Conservation (phyloP, 2,888 invertebrate species). For the Amphipoea oculea region DNA sequence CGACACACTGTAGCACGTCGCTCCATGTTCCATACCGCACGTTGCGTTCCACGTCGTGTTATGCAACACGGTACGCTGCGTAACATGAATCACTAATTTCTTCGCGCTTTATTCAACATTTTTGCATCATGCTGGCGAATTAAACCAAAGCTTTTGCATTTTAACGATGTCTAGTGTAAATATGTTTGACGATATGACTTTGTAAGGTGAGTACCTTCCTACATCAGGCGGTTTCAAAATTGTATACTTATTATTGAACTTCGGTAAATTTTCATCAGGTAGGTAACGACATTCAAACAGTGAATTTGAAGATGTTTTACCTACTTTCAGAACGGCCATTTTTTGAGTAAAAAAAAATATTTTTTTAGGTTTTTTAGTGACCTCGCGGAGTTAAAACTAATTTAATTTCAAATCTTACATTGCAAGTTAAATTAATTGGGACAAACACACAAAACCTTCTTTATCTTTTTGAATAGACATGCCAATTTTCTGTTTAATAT, state of each 20-base stretch:
- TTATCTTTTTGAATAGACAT: background rate
- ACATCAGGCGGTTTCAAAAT: background rate
- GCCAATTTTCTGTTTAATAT: background rate
- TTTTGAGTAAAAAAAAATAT: background rate
- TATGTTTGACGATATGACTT: constrained; percentile 14
- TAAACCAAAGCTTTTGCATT: constrained; percentile 40
- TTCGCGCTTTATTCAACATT: constrained; percentile 45
- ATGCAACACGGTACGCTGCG: constrained; percentile 25
- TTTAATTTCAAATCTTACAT: background rate
- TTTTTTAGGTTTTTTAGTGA: background rate
- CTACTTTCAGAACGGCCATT: background rate
- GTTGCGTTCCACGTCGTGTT: constrained; percentile 28
- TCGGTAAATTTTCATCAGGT: background rate
- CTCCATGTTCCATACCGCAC: constrained; percentile 41
- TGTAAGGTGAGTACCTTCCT: constrained; percentile 29
- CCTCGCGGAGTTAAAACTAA: background rate
- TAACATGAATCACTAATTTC: constrained; percentile 34
- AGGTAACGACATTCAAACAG: background rate
- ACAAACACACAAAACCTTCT: background rate
- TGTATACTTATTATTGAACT: background rate
- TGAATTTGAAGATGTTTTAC: background rate
- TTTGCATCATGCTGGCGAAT: constrained; percentile 47
- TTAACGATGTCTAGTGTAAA: constrained; percentile 25
- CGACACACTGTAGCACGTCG: constrained; percentile 47
- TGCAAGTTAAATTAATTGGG: background rate